phyloP scores from a whole-genome alignment of 1,140 invertebrate genomes.

The Tribolium castaneum region DNA sequence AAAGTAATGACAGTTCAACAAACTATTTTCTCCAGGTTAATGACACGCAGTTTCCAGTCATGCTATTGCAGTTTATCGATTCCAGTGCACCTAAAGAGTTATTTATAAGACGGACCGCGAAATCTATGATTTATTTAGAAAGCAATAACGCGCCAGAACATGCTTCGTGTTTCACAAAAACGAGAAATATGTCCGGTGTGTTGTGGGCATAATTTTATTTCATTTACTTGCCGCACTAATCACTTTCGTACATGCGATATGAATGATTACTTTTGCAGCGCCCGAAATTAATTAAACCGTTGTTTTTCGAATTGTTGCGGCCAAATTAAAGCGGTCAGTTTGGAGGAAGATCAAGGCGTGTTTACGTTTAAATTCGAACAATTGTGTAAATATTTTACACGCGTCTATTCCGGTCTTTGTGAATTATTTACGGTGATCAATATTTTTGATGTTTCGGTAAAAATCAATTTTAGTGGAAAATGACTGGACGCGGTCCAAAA shows the following conservation, averaged over 20 bases:
- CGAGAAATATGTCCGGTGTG: background rate
- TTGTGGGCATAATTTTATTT: conserved; percentile 4
- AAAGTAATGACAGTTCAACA: background rate
- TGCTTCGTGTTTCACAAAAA: background rate
- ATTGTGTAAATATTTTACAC: conserved; percentile 5
- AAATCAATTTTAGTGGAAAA: background rate
- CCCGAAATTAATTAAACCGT: background rate
- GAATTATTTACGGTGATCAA: background rate
- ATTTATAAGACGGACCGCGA: background rate
- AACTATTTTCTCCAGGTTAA: conserved; percentile 8
- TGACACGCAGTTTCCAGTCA: conserved; percentile 12
- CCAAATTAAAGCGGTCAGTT: background rate
- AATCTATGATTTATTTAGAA: conserved; percentile 20
- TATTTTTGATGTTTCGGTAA: background rate
- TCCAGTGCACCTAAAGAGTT: conserved; percentile 7
- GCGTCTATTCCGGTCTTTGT: conserved; percentile 10
- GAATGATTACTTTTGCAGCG: background rate
- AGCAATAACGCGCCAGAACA: background rate
- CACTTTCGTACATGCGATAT: conserved; percentile 2
- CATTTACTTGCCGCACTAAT: background rate
- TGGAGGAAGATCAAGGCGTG: conserved; percentile 12
- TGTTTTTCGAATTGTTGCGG: background rate
- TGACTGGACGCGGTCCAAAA: background rate
- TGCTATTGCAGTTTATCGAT: conserved; percentile 25
- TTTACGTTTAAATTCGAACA: background rate